Conservation (phyloP, 2,113 vertebrate species). For the Xenotilapia flavipinnis region DNA sequence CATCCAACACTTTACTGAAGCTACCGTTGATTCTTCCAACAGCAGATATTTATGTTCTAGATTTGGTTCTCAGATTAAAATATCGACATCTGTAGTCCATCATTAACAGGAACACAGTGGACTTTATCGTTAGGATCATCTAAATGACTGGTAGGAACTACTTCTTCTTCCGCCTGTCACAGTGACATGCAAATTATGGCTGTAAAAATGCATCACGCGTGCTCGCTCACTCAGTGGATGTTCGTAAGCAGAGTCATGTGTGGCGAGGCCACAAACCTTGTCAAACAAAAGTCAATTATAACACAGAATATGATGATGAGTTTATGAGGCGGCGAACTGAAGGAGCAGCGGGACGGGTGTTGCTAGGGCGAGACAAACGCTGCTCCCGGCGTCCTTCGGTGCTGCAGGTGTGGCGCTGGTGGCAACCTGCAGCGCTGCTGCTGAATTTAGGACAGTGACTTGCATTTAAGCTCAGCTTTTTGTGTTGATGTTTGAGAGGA, state of each 20-base stretch:
- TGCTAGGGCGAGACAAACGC: not conserved
- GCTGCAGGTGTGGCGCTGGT: not conserved
- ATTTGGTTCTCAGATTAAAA: not conserved
- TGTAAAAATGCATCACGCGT: not conserved
- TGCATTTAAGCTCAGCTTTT: fast-evolving
- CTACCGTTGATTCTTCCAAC: not conserved
- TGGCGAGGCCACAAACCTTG: not conserved
- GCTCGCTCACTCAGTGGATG: not conserved
- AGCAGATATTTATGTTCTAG: not conserved
- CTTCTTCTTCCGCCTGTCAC: not conserved
- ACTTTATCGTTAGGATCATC: not conserved
- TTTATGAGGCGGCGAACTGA: not conserved
- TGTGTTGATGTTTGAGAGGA: not conserved
- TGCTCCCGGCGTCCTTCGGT: not conserved
- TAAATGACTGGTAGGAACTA: not conserved
- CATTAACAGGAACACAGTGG: not conserved
- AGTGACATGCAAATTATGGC: not conserved
- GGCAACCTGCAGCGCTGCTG: not conserved
- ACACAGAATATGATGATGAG: not conserved
- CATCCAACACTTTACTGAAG: not conserved
- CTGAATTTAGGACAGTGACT: not conserved
- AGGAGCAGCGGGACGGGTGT: not conserved
- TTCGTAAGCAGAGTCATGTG: not conserved
- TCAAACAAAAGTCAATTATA: not conserved
- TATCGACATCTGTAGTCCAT: not conserved